Base-by-base conservation (phyloP, 2,113 vertebrate species). In the Scartelaos histophorus region DNA sequence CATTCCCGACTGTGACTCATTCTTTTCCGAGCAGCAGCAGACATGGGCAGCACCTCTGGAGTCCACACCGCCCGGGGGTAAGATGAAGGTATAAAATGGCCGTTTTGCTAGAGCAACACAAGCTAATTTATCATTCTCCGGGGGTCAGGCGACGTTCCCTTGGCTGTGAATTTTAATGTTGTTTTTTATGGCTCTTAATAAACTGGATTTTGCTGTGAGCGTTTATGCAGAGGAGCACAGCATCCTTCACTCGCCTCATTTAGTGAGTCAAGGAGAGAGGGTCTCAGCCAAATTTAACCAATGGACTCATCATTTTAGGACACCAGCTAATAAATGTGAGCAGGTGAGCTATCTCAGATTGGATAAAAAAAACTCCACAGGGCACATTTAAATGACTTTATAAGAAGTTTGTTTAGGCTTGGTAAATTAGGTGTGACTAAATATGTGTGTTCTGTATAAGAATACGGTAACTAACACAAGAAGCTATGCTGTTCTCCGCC, bases 141-240 rank as follows among this genome's bases (percentile, higher is more conserved):
- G 85, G 90, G 92, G 88, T 89, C 86, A 90, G 82, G 84, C 82
- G 73, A 91, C 69, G 85, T 88, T 93, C 87, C 89, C 86, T 85
- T 80, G 80, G 88, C 91, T 86, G 92, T 93, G 90, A 93, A 93
- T 93, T 91, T 94, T 92, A 93, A 92, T 92, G 89, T 89, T 93
- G 90, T 93, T 93, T 93, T 93, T 93, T 93, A 92, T 91, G 91
- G 85, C 85, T 91, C 90, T 92, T 93, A 92, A 93, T 93, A 93
- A 94, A 93, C 89, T 93, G 88, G 87, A 90, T 93, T 93, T 93
- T 91, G 91, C 92, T 90, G 86, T 68, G 46, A 92, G 92, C 90
- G 79, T 89, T 93, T 92, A 92, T 92, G 89, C 90, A 92, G 87
- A 91, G 81, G 82, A 86, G 87, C 85, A 90, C 88, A 87, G 86